These are phyloP conservation scores for Griposia aprilina DNA, from an alignment of 2,888 invertebrate genomes.

Conservation along the genomic window DNA sequence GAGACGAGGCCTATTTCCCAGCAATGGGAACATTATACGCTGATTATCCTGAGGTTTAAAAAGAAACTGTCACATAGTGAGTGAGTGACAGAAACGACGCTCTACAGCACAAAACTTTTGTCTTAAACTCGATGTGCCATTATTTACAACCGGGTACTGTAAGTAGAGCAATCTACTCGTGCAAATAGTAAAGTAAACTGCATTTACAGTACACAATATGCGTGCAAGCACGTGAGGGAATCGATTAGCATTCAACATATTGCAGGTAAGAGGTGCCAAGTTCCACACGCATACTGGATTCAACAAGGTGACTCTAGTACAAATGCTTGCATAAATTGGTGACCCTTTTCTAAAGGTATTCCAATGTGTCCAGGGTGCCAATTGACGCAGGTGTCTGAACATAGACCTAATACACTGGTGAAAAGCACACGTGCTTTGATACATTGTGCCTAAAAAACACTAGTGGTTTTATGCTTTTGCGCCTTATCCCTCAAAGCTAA, in stretches of 20 bases:
- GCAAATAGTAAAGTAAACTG: background rate
- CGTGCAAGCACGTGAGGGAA: conserved; percentile 32
- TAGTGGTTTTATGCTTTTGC: background rate
- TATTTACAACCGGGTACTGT: background rate
- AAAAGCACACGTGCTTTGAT: background rate
- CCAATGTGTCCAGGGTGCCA: background rate
- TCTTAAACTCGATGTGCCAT: background rate
- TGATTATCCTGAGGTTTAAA: background rate
- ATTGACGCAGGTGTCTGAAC: background rate
- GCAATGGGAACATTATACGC: too few relatives aligned
- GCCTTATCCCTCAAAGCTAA: conserved; percentile 3
- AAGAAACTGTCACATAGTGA: background rate
- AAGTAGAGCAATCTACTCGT: conserved; percentile 2
- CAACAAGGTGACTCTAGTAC: conserved; percentile 21
- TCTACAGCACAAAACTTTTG: background rate
- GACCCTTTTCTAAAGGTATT: conserved; percentile 3
- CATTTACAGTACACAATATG: conserved; percentile 8
- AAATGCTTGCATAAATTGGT: conserved; percentile 13
- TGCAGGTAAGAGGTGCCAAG: conserved; percentile 39
- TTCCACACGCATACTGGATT: conserved; percentile 25
- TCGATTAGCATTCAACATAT: conserved; percentile 38
- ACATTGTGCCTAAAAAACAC: background rate
- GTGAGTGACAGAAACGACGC: background rate
- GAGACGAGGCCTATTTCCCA: too few relatives aligned
- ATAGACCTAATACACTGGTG: background rate